Conservation (phyloP, 2,113 vertebrate genomes). For the Euleptes europaea region DNA sequence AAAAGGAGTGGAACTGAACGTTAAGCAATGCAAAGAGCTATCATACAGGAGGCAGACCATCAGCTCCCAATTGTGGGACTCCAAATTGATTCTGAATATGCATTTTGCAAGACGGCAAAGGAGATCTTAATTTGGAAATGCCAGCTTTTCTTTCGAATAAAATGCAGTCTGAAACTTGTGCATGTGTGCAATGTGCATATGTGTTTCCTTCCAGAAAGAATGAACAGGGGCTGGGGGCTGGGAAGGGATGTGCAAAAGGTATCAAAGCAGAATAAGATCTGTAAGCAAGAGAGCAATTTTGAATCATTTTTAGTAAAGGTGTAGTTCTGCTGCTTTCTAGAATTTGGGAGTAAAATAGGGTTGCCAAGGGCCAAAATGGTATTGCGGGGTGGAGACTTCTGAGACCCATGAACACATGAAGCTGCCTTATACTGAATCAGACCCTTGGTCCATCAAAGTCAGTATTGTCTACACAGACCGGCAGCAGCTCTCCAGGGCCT, state of each 20-base stretch:
- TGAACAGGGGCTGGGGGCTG: neutral
- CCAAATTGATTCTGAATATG: neutral
- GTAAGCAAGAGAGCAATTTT: neutral
- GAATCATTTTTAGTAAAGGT: neutral
- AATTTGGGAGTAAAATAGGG: neutral
- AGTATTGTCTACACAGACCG: too few relatives aligned
- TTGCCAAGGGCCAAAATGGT: too few relatives aligned
- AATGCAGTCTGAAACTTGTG: neutral
- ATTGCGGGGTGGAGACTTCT: too few relatives aligned
- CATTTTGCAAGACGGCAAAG: slow-evolving; percentile 3
- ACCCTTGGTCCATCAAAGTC: too few relatives aligned
- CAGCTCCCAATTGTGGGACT: neutral
- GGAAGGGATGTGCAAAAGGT: neutral
- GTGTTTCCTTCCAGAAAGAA: too few relatives aligned
- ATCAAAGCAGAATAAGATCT: neutral
- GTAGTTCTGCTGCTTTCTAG: neutral
- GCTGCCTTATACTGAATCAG: too few relatives aligned
- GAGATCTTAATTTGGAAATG: too few relatives aligned
- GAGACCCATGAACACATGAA: too few relatives aligned
- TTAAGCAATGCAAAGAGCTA: neutral
- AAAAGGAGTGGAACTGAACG: neutral
- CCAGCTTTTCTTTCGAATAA: neutral
- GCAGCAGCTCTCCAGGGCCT: too few relatives aligned
- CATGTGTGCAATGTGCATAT: too few relatives aligned
- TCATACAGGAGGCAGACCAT: neutral